Evolutionary conservation across 2,797 vertebrate genomes (phyloP).

Genomic region (Coreius guichenoti): DNA sequence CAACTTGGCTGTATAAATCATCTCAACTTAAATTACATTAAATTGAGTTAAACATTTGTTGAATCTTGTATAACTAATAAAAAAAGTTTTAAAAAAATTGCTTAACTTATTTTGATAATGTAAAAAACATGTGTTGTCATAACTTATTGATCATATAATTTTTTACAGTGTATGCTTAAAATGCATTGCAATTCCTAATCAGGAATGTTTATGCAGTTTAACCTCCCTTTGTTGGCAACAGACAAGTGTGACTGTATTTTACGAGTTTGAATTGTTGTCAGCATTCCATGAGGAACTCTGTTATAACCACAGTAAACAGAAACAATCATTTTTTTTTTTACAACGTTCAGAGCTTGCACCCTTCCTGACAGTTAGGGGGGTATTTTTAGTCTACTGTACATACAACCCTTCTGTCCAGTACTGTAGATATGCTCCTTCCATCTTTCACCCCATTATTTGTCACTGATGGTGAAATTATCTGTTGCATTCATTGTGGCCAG

Average conservation of each 20-base stretch:
- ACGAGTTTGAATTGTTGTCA: slow-evolving; percentile 27
- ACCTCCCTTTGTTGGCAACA: neutral
- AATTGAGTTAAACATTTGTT: too few relatives aligned
- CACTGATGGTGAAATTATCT: neutral
- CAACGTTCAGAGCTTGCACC: neutral
- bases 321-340: slow-evolving; percentile 38
- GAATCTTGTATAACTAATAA: too few relatives aligned
- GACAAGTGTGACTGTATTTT: slow-evolving; percentile 29
- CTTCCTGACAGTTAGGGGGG: neutral
- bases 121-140: too few relatives aligned
- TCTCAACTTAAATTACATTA: too few relatives aligned
- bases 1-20: too few relatives aligned
- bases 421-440: neutral
- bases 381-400: slow-evolving; percentile 2
- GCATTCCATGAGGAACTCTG: slow-evolving; percentile 9
- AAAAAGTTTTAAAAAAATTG: too few relatives aligned
- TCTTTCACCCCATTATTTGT: neutral
- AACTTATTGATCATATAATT: too few relatives aligned
- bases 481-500: neutral
- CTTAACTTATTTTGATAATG: too few relatives aligned
- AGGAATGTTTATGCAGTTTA: neutral
- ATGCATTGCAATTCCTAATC: neutral
- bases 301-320: slow-evolving; percentile 21
- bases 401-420: neutral
- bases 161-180: neutral